Base-by-base conservation (phyloP, 1,140 invertebrate species). In the Zaprionus davidi region DNA sequence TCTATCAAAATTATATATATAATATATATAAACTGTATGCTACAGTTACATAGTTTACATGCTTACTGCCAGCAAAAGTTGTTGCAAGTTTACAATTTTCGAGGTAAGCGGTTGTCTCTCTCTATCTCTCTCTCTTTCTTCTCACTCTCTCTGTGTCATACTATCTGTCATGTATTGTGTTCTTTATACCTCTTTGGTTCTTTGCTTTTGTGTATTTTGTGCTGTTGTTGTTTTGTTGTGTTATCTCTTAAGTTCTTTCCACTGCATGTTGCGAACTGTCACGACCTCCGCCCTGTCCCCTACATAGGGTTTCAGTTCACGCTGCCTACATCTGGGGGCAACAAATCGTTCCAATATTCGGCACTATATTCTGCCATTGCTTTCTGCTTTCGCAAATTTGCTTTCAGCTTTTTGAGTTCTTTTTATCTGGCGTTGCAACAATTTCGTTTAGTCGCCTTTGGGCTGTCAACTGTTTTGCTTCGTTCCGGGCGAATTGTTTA, bases 51-150 rank as follows among this genome's bases (percentile, higher is more conserved):
- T 90, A 90, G 85, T 79, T 91, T 92, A 90, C 79, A 92, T 82
- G 85, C 88, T 86, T 83, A 88, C 79, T 92, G 91, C 80, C 91
- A 92, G 82, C 90, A 92, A 92, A 91, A 92, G 75, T 78, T 92
- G 76, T 91, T 92, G 86, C 85, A 90, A 90, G 85, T 90, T 77
- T 92, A 92, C 81, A 88, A 92, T 92, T 92, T 92, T 82, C 87
- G 86, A 92, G 91, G 91, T 92, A 92, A 92, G 91, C 83, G 79
- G 81, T 60, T 80, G 71, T 75, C 24, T 78, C 64, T 74, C 36
- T 58, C 38, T 71, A 63, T 28, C 13, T 41, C 11, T 38, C 49
- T 56, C 12, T 3, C 28, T 58, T 20, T 20, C 20, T 20, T 65
- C 44, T 59, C 15, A 20, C 22, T 63, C 3, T 44, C 20, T 11